These are phyloP conservation scores for Zalophus californianus DNA, from an alignment of 2,797 vertebrate genomes.

Conservation along the genomic window DNA sequence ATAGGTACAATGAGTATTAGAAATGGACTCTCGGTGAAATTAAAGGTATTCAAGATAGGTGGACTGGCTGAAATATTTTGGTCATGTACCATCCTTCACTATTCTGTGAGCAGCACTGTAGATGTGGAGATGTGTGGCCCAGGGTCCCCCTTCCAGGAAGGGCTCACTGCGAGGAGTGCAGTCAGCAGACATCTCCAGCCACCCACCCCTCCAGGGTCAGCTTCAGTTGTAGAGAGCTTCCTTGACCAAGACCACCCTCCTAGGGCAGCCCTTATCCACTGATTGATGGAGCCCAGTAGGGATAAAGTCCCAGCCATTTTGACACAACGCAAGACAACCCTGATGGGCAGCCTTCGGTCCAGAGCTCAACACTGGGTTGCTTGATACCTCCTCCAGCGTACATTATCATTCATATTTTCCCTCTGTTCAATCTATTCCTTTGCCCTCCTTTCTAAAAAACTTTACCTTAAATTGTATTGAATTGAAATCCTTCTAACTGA, in stretches of 20 bases:
- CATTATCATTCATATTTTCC: background rate
- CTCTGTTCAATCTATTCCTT: background rate
- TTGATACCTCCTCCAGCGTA: background rate
- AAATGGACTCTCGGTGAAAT: slow-evolving; percentile 3
- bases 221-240: background rate
- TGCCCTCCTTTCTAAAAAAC: background rate
- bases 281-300: background rate
- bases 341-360: background rate
- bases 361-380: background rate
- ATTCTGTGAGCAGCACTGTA: background rate
- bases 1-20: slow-evolving; percentile 17
- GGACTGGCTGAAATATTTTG: background rate
- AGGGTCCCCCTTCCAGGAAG: background rate
- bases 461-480: slow-evolving; percentile 19
- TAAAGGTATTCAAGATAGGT: background rate
- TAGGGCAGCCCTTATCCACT: background rate
- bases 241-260: background rate
- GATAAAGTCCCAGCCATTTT: background rate
- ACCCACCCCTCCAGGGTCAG: background rate
- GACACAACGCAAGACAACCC: background rate
- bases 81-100: background rate
- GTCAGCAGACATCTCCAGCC: background rate
- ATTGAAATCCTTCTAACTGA: slow-evolving; percentile 28
- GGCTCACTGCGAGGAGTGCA: rapidly evolving
- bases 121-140: background rate